Conservation (phyloP, 2,113 vertebrate genomes). For the Anser cygnoides region DNA sequence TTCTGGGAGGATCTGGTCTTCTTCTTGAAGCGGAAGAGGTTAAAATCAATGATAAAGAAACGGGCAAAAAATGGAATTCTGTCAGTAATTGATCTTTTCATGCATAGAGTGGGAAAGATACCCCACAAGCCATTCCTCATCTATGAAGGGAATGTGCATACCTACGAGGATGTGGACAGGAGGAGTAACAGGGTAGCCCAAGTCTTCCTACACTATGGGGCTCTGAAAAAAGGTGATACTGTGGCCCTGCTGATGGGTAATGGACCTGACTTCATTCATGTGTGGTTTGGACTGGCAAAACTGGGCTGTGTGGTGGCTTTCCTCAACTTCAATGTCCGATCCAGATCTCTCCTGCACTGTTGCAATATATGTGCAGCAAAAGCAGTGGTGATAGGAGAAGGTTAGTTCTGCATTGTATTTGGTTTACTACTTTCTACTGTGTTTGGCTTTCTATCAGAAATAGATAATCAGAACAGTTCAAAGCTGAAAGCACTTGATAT, state of each 20-base stretch:
- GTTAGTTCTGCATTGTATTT: constrained; percentile 55
- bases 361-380: constrained; percentile 78
- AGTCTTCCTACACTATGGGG: constrained; percentile 68
- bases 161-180: constrained; percentile 80
- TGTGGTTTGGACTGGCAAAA: constrained; percentile 85
- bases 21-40: constrained; percentile 67
- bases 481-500: background rate
- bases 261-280: constrained; percentile 84
- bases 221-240: constrained; percentile 75
- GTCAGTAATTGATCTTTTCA: constrained; percentile 75
- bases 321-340: constrained; percentile 83
- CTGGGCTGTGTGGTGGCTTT: constrained; percentile 84
- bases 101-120: constrained; percentile 67
- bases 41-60: background rate
- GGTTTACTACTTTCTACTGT: background rate
- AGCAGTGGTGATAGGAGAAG: constrained; percentile 81
- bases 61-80: constrained; percentile 20
- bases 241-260: constrained; percentile 88
- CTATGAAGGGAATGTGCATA: constrained; percentile 74
- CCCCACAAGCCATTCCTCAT: constrained; percentile 84
- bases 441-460: background rate
- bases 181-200: constrained; percentile 81
- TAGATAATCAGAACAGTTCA: background rate
- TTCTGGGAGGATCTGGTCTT: constrained; percentile 84
- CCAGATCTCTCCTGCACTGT: constrained; percentile 80